Evolutionary conservation across 2,888 invertebrate genomes (phyloP), one percentile per base, ranked within the genome.

Genomic region (Salticus scenicus): DNA sequence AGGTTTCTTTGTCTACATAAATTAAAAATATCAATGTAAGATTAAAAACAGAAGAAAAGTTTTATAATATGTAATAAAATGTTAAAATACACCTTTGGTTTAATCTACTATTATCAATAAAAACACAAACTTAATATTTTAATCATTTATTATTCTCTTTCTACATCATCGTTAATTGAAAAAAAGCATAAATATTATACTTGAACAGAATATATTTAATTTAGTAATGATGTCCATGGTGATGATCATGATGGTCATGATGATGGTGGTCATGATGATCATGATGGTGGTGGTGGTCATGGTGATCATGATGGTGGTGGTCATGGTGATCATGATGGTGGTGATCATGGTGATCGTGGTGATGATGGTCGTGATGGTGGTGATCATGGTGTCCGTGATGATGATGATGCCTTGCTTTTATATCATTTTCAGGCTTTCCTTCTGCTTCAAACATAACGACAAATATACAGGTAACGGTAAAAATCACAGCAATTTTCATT

Each of bases 341-440:
- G 24, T 57, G 57, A 20, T 57, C 57, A 24, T 66, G 66, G 31
- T 66, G 31, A 30, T 66, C 30, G 17, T 66, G 17, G 31, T 66
- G 12, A n/a, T 66, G 66, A 57, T 57, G 57, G 57, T 24, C 57
- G 24, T 57, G 57, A 57, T 57, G 57, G 31, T 66, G 66, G 31
- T 66, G 24, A 12, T 31, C 7, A 37, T 37, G 37, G 37, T 37
- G 37, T 10, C 37, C 37, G 10, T 37, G 37, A 10, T 37, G 37
- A 10, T 37, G 37, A 37, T 37, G 37, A 37, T 37, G 37, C 10
- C 37, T 37, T 37, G 37, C 37, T 7, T 37, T 10, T 10, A 37
- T 10, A 37, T 4, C 4, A 37, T 37, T 10, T 10, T 37, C 37
- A 37, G 37, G 37, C 10, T 37, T 37, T 30, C 30, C 66, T 31